Evolutionary conservation across 2,888 invertebrate species (phyloP), one percentile per base, ranked within the genome.

Genomic region (Rhyacophila evoluta): DNA sequence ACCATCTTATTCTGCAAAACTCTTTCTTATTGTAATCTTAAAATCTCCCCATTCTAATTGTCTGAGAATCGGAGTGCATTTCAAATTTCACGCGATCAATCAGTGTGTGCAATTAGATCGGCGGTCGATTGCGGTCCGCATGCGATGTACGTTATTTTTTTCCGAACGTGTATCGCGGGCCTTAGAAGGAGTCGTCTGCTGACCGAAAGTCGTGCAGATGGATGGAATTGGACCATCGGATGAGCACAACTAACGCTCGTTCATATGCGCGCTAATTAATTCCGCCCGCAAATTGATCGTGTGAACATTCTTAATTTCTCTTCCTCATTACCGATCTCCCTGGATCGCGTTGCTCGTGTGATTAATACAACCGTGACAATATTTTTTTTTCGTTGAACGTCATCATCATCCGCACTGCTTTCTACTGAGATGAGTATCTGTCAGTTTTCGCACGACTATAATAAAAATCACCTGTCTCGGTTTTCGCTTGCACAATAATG

Each of bases 221-320:
- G 33, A 70, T 27, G 38, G 73, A 78, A 81, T 75, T 82, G 77
- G 80, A 78, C 74, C 81, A 72, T 76, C 72, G 55, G 8, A 55
- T 55, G 19, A 55, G 55, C 15, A 10, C 15, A 15, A 39, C 10
- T 19, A 10, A 19, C 8, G 10, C 19, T 25, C 77, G 79, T 81
- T 81, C 79, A 79, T 80, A 72, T 78, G 71, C 33, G 71, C 33
- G 69, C 81, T 82, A 81, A 82, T 82, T 79, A 82, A 82, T 78
- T 79, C 80, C 75, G 79, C 72, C 74, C 75, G 80, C 77, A 77
- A 81, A 80, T 80, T 79, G 79, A 79, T 82, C 82, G 82, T 82
- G 80, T 80, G 82, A 82, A 79, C 80, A 79, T 80, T 80, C 79
- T 82, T 82, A 82, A 80, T 81, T 82, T 82, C 78, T 78, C 80